Conservation (phyloP, 2,797 vertebrate genomes). For the Melanotaenia parkinsoni region DNA sequence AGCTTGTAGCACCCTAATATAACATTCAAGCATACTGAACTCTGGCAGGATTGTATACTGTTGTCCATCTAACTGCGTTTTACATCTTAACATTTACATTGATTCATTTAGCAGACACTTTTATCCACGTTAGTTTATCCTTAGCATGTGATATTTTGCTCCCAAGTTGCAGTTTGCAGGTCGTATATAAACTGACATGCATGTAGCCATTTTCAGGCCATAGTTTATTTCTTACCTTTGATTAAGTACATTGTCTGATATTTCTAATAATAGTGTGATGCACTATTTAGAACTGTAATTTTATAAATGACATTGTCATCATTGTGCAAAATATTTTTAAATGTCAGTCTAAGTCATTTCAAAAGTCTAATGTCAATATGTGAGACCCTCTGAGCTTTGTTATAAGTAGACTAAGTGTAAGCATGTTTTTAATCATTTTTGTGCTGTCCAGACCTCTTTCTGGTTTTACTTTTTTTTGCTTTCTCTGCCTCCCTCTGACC, state of each 20-base stretch:
- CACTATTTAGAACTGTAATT: neutral
- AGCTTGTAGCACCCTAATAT: slow-evolving; percentile 57
- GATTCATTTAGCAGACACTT: neutral
- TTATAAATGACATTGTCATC: neutral
- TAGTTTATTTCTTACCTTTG: neutral
- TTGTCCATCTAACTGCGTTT: slow-evolving; percentile 38
- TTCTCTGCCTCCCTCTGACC: slow-evolving; percentile 43
- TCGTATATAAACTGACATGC: slow-evolving; percentile 18
- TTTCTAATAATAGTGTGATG: slow-evolving; percentile 11
- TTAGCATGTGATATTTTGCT: slow-evolving; percentile 25
- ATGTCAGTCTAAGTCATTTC: slow-evolving; percentile 7
- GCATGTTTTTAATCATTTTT: slow-evolving; percentile 47
- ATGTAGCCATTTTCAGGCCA: slow-evolving; percentile 12
- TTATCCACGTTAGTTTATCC: neutral
- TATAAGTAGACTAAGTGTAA: slow-evolving; percentile 32
- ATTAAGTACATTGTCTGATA: slow-evolving; percentile 10
- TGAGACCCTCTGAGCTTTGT: slow-evolving; percentile 22
- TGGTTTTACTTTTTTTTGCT: slow-evolving; percentile 28
- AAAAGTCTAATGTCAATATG: slow-evolving; percentile 13
- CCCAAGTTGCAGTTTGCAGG: slow-evolving; percentile 37
- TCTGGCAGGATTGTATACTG: slow-evolving; percentile 61
- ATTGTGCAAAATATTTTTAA: neutral
- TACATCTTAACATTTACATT: slow-evolving; percentile 31
- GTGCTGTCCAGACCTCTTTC: slow-evolving; percentile 26
- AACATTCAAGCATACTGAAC: slow-evolving; percentile 39